These are phyloP conservation scores for Erannis defoliaria DNA, from an alignment of 2,888 invertebrate genomes.

Conservation along the genomic window DNA sequence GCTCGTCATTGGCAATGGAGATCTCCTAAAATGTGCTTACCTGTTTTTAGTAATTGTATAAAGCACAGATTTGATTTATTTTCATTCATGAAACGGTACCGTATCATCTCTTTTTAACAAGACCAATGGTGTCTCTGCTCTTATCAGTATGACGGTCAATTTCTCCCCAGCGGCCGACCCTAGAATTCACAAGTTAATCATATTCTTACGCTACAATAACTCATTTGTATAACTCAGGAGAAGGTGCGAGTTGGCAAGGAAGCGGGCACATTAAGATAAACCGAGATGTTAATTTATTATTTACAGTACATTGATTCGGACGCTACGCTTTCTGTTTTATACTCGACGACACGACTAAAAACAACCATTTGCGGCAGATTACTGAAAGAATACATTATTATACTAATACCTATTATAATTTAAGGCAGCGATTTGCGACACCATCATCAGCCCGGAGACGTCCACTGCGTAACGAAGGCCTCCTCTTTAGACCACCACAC, in stretches of 20 bases:
- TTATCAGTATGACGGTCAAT: not conserved
- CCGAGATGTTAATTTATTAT: slow-evolving; percentile 78
- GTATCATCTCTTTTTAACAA: not conserved
- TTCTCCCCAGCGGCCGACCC: not conserved
- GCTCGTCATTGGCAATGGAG: no score
- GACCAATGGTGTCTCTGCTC: not conserved
- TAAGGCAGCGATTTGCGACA: no score
- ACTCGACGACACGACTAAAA: not conserved
- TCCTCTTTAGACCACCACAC: no score
- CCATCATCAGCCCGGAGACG: no score
- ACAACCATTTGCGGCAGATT: not conserved
- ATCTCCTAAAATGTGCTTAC: no score
- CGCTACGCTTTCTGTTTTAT: slow-evolving; percentile 37
- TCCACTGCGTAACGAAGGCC: no score
- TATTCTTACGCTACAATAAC: slow-evolving; percentile 7
- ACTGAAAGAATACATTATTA: no score
- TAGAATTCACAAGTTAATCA: not conserved
- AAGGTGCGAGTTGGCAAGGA: slow-evolving; percentile 58
- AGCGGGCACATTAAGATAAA: slow-evolving; percentile 73
- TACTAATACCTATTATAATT: no score
- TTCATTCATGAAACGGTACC: no score
- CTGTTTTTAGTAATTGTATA: no score
- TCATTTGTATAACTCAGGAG: slow-evolving; percentile 5
- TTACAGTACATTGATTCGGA: slow-evolving; percentile 74
- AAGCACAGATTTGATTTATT: no score